Conservation (phyloP, 1,140 invertebrate species). For the Amphibalanus amphitrite region DNA sequence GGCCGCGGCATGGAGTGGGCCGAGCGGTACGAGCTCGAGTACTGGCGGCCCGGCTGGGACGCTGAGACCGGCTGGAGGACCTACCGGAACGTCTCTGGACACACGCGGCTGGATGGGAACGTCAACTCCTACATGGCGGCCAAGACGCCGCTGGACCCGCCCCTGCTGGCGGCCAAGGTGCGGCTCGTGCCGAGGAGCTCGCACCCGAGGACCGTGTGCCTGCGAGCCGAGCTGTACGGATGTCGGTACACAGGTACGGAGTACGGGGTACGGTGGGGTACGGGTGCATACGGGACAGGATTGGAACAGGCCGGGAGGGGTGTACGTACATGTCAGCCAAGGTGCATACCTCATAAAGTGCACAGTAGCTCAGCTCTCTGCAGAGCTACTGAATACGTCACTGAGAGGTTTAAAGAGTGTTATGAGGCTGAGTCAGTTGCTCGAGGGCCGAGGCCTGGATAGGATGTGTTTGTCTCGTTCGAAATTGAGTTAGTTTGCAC, state of each 20-base stretch:
- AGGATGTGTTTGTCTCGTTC: too few relatives aligned
- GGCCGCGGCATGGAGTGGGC: conserved; percentile 80
- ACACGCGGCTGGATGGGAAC: conserved; percentile 6
- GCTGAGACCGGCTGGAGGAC: conserved; percentile 29
- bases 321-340: too few relatives aligned
- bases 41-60: conserved; percentile 42
- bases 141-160: conserved; percentile 41
- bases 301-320: too few relatives aligned
- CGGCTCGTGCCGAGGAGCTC: conserved; percentile 73
- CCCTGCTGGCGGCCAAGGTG: conserved; percentile 64
- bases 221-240: conserved; percentile 76
- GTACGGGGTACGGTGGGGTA: too few relatives aligned
- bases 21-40: conserved; percentile 67
- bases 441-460: too few relatives aligned
- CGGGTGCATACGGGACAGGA: too few relatives aligned
- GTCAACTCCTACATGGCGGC: conserved; percentile 13
- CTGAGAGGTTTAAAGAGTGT: too few relatives aligned
- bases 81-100: neutral
- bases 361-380: too few relatives aligned
- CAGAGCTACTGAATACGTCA: too few relatives aligned
- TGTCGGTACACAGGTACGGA: conserved; percentile 52
- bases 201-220: conserved; percentile 72
- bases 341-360: too few relatives aligned
- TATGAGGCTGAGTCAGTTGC: too few relatives aligned
- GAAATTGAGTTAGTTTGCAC: too few relatives aligned